These are phyloP conservation scores for Rhineura floridana DNA, from an alignment of 2,113 vertebrate genomes.

Conservation along the genomic window DNA sequence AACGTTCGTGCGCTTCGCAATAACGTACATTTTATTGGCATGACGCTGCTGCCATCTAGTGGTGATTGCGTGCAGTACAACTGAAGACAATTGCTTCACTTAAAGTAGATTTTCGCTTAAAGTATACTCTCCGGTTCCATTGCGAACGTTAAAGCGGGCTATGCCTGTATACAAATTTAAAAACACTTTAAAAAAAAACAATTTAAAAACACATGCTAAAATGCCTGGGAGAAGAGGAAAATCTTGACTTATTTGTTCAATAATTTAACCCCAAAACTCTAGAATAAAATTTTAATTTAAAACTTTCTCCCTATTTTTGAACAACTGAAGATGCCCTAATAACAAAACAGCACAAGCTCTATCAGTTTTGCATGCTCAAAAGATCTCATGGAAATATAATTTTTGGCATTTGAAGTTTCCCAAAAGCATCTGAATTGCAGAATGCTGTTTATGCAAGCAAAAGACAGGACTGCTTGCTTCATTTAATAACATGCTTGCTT, in stretches of 20 bases:
- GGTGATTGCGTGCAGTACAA: too few relatives aligned
- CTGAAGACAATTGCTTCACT: too few relatives aligned
- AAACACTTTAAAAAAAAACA: too few relatives aligned
- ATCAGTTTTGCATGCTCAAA: conserved; percentile 17
- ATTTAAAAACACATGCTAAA: too few relatives aligned
- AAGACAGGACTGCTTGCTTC: neutral
- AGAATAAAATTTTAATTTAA: neutral
- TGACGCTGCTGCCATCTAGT: too few relatives aligned
- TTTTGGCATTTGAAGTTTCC: conserved; percentile 4
- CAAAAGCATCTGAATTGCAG: conserved; percentile 23
- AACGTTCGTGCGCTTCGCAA: too few relatives aligned
- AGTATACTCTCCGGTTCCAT: too few relatives aligned
- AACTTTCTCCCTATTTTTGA: accelerated
- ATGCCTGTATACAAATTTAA: too few relatives aligned
- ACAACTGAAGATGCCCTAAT: conserved; percentile 6
- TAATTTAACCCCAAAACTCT: neutral
- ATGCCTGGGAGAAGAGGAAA: too few relatives aligned
- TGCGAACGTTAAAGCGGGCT: too few relatives aligned
- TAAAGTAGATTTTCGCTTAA: too few relatives aligned
- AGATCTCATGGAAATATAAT: conserved; percentile 51
- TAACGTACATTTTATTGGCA: too few relatives aligned
- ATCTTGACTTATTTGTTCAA: neutral
- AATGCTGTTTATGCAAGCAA: neutral
- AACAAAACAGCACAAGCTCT: neutral
- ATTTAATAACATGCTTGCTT: neutral